These are phyloP conservation scores for Dipus sagitta DNA, from an alignment of 2,797 vertebrate species.

Conservation along the genomic window DNA sequence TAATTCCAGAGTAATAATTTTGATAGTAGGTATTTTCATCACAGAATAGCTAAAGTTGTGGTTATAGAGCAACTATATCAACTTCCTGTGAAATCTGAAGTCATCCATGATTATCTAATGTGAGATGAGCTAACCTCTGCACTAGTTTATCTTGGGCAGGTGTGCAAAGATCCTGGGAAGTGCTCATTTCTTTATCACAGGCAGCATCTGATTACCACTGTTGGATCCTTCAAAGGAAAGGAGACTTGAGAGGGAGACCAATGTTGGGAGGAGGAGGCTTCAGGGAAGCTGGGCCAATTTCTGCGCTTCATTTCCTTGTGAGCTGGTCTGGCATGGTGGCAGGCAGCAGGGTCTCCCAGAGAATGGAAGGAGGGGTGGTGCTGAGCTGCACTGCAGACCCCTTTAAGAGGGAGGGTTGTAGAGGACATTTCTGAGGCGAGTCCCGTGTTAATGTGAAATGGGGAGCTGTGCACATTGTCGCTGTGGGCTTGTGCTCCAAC, in stretches of 20 bases:
- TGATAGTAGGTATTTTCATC: background rate
- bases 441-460: background rate
- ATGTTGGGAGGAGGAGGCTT: background rate
- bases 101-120: background rate
- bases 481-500: background rate
- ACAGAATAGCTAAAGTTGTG: conserved; percentile 51
- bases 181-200: background rate
- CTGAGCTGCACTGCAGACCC: background rate
- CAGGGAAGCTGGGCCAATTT: background rate
- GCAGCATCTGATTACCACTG: background rate
- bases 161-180: background rate
- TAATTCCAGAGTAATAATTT: conserved; percentile 46
- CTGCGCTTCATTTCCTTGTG: background rate
- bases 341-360: background rate
- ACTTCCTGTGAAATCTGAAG: conserved; percentile 23
- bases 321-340: background rate
- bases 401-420: background rate
- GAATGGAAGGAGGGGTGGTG: background rate
- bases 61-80: conserved; percentile 16
- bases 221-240: background rate
- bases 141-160: background rate
- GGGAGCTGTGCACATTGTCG: background rate
- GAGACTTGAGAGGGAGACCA: background rate
- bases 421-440: background rate
- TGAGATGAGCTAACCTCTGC: conserved; percentile 20